Evolutionary conservation across 2,888 invertebrate genomes (phyloP).

Genomic region (Leptopilina myrica): DNA sequence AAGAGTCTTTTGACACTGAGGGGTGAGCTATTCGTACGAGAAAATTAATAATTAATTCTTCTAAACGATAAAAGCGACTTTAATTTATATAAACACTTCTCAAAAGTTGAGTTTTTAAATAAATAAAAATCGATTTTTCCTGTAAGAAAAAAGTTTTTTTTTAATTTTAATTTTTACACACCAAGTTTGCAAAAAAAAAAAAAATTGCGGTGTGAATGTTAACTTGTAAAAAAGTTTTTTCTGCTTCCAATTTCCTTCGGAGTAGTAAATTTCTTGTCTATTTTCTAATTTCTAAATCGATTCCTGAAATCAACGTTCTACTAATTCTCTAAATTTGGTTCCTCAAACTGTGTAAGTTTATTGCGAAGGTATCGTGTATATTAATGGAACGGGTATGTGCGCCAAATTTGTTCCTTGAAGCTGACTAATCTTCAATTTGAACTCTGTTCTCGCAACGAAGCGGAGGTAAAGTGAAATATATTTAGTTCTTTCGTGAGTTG

Average conservation of each 20-base stretch:
- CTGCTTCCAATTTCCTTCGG: not conserved
- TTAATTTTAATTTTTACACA: too few species aligned
- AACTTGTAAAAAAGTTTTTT: too few species aligned
- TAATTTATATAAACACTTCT: too few species aligned
- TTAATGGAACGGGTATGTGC: constrained; percentile 8
- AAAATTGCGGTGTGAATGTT: too few species aligned
- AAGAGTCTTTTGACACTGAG: too few species aligned
- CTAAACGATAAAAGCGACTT: too few species aligned
- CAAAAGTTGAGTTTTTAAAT: too few species aligned
- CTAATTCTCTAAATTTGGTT: constrained; percentile 29
- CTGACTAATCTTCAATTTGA: constrained; percentile 33
- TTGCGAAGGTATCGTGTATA: constrained; percentile 18
- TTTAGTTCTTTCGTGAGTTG: not conserved
- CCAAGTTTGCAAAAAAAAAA: too few species aligned
- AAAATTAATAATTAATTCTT: too few species aligned
- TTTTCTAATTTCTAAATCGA: constrained; percentile 32
- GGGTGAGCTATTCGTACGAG: too few species aligned
- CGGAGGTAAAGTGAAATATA: not conserved
- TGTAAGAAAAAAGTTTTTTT: too few species aligned
- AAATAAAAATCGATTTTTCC: too few species aligned
- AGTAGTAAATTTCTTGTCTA: not conserved
- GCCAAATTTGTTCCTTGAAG: constrained; percentile 26
- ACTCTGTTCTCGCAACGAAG: constrained; percentile 13
- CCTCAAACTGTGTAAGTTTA: not conserved
- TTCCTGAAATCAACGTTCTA: constrained; percentile 22